Percentiles rank a stretch among this genome's conserved stretches.
Evolutionary conservation across 2,888 invertebrate species (phyloP).

Genomic region (Mechanitis messenoides): DNA sequence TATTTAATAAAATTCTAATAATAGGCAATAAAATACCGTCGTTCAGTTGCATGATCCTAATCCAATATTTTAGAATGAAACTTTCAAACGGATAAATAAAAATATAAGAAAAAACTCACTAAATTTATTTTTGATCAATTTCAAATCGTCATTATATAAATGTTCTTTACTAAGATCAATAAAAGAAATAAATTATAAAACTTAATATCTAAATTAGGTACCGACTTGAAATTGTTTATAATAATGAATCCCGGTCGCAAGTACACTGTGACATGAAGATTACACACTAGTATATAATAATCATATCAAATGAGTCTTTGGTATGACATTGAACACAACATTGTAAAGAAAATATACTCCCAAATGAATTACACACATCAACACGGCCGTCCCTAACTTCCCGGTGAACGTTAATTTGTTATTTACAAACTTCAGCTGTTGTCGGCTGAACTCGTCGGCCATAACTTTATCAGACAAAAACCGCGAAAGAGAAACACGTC

Average conservation of each 20-base stretch:
- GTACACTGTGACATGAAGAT: background rate
- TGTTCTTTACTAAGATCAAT: background rate
- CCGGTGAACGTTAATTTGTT: background rate
- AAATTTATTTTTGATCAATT: background rate
- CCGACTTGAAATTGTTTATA: too few relatives aligned
- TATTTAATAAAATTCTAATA: too few relatives aligned
- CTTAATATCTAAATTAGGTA: too few relatives aligned
- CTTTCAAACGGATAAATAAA: background rate
- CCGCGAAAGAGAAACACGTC: slow-evolving; percentile 14
- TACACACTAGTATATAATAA: slow-evolving; percentile 1
- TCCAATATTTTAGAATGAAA: too few relatives aligned
- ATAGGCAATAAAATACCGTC: too few relatives aligned
- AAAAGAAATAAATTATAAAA: background rate
- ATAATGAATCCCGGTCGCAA: too few relatives aligned
- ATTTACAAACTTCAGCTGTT: slow-evolving; percentile 1
- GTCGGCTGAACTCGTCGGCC: background rate
- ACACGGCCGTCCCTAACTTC: background rate
- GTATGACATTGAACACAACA: slow-evolving; percentile 1
- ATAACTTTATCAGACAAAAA: slow-evolving; percentile 23
- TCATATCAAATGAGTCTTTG: background rate
- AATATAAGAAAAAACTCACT: background rate
- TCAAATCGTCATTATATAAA: background rate
- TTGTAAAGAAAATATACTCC: background rate
- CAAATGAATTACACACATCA: background rate
- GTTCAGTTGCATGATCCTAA: too few relatives aligned